These are phyloP conservation scores for Panopea generosa DNA, from an alignment of 2,888 invertebrate genomes.

Conservation along the genomic window DNA sequence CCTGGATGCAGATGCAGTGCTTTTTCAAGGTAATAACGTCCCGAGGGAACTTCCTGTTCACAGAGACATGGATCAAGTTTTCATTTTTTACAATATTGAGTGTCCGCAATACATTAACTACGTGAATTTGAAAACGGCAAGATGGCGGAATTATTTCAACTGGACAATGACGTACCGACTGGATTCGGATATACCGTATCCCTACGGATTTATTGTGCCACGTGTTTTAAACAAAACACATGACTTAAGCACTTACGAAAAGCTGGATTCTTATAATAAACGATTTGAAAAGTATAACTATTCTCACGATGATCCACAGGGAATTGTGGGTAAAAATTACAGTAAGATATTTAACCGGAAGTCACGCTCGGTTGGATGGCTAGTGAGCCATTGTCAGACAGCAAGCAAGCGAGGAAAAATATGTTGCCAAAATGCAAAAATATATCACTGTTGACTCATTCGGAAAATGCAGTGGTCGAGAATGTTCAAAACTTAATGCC, in stretches of 20 bases:
- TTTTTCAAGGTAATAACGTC: constrained; percentile 45
- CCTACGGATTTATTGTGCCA: constrained; percentile 39
- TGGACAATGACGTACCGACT: constrained; percentile 61
- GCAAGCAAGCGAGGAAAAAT: constrained; percentile 51
- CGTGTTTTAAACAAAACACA: background rate
- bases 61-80: constrained; percentile 28
- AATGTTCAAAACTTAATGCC: constrained; percentile 39
- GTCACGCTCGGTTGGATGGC: constrained; percentile 37
- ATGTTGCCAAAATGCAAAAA: constrained; percentile 36
- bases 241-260: background rate
- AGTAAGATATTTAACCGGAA: constrained; percentile 30
- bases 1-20: constrained; percentile 35
- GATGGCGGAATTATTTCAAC: constrained; percentile 29
- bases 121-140: background rate
- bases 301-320: no score
- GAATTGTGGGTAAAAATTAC: constrained; percentile 17
- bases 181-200: constrained; percentile 57
- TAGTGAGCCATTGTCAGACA: constrained; percentile 59
- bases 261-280: background rate
- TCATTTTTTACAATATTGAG: constrained; percentile 37
- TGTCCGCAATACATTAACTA: constrained; percentile 33
- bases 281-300: no score
- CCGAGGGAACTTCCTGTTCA: constrained; percentile 30
- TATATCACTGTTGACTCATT: constrained; percentile 50
- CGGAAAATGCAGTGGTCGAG: constrained; percentile 41